Evolutionary conservation across 2,797 vertebrate genomes (phyloP).

Genomic region (Moxostoma hubbsi): DNA sequence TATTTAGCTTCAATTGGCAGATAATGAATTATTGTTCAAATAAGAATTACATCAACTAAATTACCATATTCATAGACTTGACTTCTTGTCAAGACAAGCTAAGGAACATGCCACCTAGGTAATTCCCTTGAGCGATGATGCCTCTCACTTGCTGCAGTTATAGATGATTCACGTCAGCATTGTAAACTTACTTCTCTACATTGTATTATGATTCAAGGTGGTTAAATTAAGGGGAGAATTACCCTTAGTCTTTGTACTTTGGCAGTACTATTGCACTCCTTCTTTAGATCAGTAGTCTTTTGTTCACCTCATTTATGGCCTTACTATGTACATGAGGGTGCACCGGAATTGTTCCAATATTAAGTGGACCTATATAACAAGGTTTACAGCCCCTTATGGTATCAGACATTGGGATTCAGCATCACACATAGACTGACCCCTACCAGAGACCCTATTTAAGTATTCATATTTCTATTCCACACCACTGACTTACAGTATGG

Average conservation of each 20-base stretch:
- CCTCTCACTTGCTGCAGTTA: not conserved
- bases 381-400: not conserved
- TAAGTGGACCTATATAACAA: constrained; percentile 2
- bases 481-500: no score
- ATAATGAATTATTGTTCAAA: no score
- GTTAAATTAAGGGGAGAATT: constrained; percentile 9
- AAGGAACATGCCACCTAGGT: not conserved
- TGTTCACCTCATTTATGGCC: not conserved
- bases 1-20: no score
- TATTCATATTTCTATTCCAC: no score
- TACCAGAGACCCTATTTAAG: not conserved
- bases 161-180: constrained; percentile 24
- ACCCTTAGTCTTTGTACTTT: not conserved
- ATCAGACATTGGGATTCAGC: constrained; percentile 8
- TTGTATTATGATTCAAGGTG: constrained; percentile 14
- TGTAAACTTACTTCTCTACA: constrained; percentile 24
- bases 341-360: not conserved
- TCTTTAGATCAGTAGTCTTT: not conserved
- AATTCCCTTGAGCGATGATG: constrained; percentile 20
- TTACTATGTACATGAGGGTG: not conserved
- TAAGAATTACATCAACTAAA: no score
- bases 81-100: not conserved
- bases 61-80: no score
- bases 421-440: not conserved
- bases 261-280: not conserved